These are phyloP conservation scores for Eumacrocentrus americanus DNA, from an alignment of 2,888 invertebrate genomes.

Conservation along the genomic window DNA sequence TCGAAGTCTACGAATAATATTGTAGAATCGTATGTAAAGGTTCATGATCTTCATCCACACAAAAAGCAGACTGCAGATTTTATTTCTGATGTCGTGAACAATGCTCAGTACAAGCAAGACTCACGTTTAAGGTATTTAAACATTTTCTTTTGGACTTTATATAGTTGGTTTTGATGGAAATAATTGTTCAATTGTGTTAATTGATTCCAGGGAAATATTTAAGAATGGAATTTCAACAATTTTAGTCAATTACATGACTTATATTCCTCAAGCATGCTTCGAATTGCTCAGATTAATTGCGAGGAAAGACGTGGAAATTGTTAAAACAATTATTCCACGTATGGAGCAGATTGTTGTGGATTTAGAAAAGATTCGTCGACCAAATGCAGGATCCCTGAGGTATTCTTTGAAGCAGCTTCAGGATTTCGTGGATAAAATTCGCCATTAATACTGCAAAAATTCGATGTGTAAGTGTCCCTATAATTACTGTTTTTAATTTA, in stretches of 20 bases:
- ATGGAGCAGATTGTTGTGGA: slow-evolving; percentile 46
- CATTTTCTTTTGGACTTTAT: slow-evolving; percentile 10
- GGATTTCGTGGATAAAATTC: slow-evolving; percentile 3
- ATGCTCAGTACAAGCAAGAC: slow-evolving; percentile 46
- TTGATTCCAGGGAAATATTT: slow-evolving; percentile 47
- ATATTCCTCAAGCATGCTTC: slow-evolving; percentile 45
- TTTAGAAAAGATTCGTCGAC: slow-evolving; percentile 43
- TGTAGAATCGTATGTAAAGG: slow-evolving; percentile 52
- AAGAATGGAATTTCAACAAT: slow-evolving; percentile 35
- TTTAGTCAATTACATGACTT: slow-evolving; percentile 42
- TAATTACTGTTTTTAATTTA: no score
- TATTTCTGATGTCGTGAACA: slow-evolving; percentile 43
- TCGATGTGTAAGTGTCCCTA: no score
- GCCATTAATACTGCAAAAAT: neutral
- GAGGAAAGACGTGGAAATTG: slow-evolving; percentile 38
- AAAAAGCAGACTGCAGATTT: slow-evolving; percentile 50
- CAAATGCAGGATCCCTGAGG: slow-evolving; percentile 51
- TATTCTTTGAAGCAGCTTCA: slow-evolving; percentile 37
- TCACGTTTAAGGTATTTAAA: slow-evolving; percentile 41
- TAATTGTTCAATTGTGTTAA: slow-evolving; percentile 9
- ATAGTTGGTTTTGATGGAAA: slow-evolving; percentile 10
- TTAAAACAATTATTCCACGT: slow-evolving; percentile 39
- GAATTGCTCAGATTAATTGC: slow-evolving; percentile 46
- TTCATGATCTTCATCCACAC: slow-evolving; percentile 55
- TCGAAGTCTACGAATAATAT: slow-evolving; percentile 44